Base-by-base conservation (phyloP, 2,797 vertebrate species). In the Enoplosus armatus region DNA sequence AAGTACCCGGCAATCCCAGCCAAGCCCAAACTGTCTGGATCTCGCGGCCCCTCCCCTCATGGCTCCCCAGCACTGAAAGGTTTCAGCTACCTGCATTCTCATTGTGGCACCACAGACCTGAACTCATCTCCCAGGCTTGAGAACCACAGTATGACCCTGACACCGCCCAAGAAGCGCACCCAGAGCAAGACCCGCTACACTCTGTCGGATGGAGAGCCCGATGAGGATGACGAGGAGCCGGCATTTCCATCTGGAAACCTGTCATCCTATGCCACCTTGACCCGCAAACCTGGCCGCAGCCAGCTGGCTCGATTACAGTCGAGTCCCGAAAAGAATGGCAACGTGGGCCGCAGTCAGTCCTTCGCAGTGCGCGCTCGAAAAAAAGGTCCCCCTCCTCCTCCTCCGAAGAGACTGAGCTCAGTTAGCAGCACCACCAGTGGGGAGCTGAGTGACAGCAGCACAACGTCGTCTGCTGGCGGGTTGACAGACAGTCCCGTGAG, bases 401-500 rank as follows among this genome's bases (percentile, higher is more conserved):
- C 97, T 0, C 98, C 98, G 1, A 99, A 99, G 83, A 96, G 98
- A 35, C 96, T 98, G 81, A 99, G 98, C 90, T 99, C 98, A 0
- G 97, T 98, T 63, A 97, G 91, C 87, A 92, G 92, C 83, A 90
- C 80, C 56, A 85, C 82, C 56, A 91, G 93, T 2, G 87, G 82
- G 0, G 94, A 95, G 79, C 77, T 89, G 26, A 89, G 90, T 2
- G 91, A 92, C 84, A 88, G 87, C 77, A 86, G 89, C 87, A 48
- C 82, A 0, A 74, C 84, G 0, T 84, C 86, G 0, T 77, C 90
- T 7, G 43, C 22, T 0, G 66, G 82, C 0, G 62, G 81, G 0
- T 80, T 87, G n/a, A 87, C 72, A 0, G 41, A 90, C 27, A 95
- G 94, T 0, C 70, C 88, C 0, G 89, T 91, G 29, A 94, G 24